phyloP scores from a whole-genome alignment of 2,797 vertebrate species.

The Momotus momota region DNA sequence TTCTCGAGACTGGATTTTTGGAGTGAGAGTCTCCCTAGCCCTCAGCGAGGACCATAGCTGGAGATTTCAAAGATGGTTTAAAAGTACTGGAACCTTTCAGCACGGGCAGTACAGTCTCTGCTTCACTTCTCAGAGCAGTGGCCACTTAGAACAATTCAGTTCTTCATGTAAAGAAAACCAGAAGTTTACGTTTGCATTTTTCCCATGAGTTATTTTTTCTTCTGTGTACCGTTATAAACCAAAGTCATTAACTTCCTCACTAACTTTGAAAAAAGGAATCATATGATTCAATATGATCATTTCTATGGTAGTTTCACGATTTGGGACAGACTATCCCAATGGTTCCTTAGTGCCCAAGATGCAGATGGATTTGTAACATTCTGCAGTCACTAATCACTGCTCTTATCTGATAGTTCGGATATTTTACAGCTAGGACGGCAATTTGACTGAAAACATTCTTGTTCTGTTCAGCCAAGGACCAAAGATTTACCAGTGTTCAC shows the following conservation, averaged over 20 bases:
- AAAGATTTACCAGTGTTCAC: background rate
- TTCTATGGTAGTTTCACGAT: background rate
- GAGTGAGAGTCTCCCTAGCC: background rate
- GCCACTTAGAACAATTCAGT: background rate
- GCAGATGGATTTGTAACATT: background rate
- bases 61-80: background rate
- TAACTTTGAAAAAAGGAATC: background rate
- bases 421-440: background rate
- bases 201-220: background rate
- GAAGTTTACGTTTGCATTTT: background rate
- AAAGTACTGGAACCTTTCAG: background rate
- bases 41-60: rapidly evolving
- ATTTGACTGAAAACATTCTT: background rate
- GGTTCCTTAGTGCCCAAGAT: background rate
- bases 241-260: background rate
- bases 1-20: background rate
- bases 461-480: background rate
- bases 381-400: background rate
- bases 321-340: background rate
- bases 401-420: background rate
- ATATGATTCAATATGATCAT: background rate
- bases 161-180: background rate
- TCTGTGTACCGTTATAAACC: background rate
- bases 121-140: background rate
- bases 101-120: background rate